phyloP scores from a whole-genome alignment of 2,888 invertebrate genomes.

The Dynastes grantii region DNA sequence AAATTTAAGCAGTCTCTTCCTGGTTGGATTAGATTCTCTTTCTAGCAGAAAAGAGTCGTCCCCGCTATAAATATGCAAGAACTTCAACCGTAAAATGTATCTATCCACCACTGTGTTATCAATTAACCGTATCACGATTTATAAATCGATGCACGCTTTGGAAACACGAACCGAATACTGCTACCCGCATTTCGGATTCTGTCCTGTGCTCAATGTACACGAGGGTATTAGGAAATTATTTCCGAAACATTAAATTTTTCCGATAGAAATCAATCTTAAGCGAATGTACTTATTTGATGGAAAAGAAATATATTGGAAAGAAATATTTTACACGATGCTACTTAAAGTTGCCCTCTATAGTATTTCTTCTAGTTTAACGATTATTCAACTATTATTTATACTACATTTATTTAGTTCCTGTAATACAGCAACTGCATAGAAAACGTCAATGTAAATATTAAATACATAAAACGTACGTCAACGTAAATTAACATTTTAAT shows the following conservation, averaged over 20 bases:
- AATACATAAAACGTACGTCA: no score
- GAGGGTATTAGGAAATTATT: constrained; percentile 12
- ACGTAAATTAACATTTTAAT: no score
- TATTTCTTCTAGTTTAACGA: no score
- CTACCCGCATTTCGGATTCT: constrained; percentile 2
- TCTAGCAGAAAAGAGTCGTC: not conserved
- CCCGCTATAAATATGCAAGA: constrained; percentile 4
- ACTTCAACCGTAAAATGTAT: constrained; percentile 16
- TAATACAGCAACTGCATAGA: no score
- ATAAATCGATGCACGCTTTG: constrained; percentile 12
- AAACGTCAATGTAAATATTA: no score
- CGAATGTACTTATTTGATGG: not conserved
- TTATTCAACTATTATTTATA: no score
- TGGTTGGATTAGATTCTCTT: not conserved
- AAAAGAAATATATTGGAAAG: not conserved
- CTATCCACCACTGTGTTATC: constrained; percentile 13
- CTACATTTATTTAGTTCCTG: no score
- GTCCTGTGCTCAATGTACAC: not conserved
- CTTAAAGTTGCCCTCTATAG: no score
- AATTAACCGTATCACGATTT: constrained; percentile 15
- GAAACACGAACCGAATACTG: not conserved
- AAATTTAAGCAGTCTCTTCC: not conserved
- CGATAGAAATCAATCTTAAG: constrained; percentile 9
- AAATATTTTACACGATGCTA: not conserved
- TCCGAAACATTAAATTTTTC: constrained; percentile 11